Evolutionary conservation across 2,888 invertebrate genomes (phyloP).

Genomic region (Notodonta ziczac): DNA sequence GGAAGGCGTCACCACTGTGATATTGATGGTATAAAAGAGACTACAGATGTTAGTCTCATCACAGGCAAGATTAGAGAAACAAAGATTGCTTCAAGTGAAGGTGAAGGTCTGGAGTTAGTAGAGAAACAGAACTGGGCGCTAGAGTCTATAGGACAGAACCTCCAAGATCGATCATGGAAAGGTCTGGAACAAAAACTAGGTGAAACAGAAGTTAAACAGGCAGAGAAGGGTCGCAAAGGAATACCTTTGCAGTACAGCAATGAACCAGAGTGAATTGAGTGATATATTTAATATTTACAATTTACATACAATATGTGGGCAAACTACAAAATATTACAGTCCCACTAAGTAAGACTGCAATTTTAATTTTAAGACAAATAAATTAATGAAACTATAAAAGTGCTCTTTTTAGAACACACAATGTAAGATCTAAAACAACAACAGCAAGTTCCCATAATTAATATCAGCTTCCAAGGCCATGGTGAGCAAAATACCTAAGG

Average conservation of each 20-base stretch:
- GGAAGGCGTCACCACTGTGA: slow-evolving; percentile 83
- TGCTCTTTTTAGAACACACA: slow-evolving; percentile 8
- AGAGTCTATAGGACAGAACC: slow-evolving; percentile 86
- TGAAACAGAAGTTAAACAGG: slow-evolving; percentile 87
- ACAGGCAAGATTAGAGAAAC: slow-evolving; percentile 88
- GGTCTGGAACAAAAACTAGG: slow-evolving; percentile 94
- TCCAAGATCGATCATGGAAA: slow-evolving; percentile 90
- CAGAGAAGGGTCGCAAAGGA: slow-evolving; percentile 90
- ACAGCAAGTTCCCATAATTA: not conserved
- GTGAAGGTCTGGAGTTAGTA: slow-evolving; percentile 62
- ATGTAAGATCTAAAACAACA: not conserved
- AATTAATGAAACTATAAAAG: slow-evolving; percentile 19
- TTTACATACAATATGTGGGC: slow-evolving; percentile 23
- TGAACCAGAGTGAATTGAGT: slow-evolving; percentile 73
- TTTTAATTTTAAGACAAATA: slow-evolving; percentile 22
- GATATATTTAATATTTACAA: slow-evolving; percentile 49
- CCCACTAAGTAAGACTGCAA: slow-evolving; percentile 44
- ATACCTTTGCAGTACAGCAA: slow-evolving; percentile 89
- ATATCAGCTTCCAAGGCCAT: not conserved
- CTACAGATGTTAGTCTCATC: slow-evolving; percentile 89
- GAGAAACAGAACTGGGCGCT: slow-evolving; percentile 82
- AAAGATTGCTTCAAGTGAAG: slow-evolving; percentile 61
- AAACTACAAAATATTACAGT: slow-evolving; percentile 29
- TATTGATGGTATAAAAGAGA: slow-evolving; percentile 65
- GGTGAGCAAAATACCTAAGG: too few relatives aligned